Evolutionary conservation across 1,140 invertebrate genomes (phyloP), one percentile per base, ranked within the genome.

Genomic region (Ceratina australensis): DNA sequence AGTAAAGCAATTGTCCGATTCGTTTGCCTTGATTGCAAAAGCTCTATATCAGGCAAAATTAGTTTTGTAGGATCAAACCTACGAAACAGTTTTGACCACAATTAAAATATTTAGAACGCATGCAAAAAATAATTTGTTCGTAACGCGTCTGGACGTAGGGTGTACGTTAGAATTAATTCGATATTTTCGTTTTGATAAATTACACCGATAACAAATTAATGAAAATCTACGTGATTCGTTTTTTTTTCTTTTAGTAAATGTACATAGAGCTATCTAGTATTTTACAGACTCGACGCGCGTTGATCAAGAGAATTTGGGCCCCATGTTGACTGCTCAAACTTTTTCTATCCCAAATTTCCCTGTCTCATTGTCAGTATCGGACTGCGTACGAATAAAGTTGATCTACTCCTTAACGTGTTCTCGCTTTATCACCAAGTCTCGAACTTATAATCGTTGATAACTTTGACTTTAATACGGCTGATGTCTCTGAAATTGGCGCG

Each of bases 401-500:
- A 79, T 87, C 84, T 88, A 89, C 84, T 82, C 82, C 84, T 84
- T 88, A 81, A 85, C 87, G 83, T 84, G 80, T 79, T 87, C 85
- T 78, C 80, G 82, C 81, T 76, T 87, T 87, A 88, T 87, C 84
- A 89, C 85, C 86, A 85, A 82, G 83, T 82, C 86, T 83, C 68
- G 42, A 74, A 61, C 69, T 71, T 61, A 54, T 69, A 71, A 28
- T 57, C 78, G 33, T 75, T 82, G 57, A 57, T 75, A 72, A 69
- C 67, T 61, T 57, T 59, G 50, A 66, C 72, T 56, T 90, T 91
- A 93, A 81, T 93, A 93, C n/a, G 93, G 93, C 83, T 93, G 92
- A 86, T 93, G 93, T 91, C 93, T 90, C 81, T 93, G 92, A 84
- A 92, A 93, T 75, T 92, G 92, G 82, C 92, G 91, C 3, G 89